Percentiles rank a stretch among this genome's conserved stretches.
These are phyloP conservation scores for Poecilia latipinna DNA, from an alignment of 2,113 vertebrate genomes.

Conservation along the genomic window DNA sequence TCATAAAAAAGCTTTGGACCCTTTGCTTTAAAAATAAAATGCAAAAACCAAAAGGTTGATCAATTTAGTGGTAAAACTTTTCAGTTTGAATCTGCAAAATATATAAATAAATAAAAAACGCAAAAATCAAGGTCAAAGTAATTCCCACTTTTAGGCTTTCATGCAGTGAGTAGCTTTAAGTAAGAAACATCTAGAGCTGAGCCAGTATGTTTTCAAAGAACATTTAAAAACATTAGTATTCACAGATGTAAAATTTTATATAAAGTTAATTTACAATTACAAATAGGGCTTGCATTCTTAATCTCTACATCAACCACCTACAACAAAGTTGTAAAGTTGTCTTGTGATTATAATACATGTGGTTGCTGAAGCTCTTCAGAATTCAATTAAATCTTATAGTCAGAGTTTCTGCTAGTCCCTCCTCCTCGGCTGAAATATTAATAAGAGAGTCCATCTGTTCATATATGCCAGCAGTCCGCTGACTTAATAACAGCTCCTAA, in stretches of 20 bases:
- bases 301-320: background rate
- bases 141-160: no score
- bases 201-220: background rate
- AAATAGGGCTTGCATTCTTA: background rate
- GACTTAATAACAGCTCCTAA: slow-evolving; percentile 71
- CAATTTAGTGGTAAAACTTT: background rate
- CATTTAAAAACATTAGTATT: background rate
- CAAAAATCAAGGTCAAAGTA: no score
- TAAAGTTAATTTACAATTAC: background rate
- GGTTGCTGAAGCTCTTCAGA: slow-evolving; percentile 46
- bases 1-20: background rate
- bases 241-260: background rate
- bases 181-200: background rate
- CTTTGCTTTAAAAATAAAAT: background rate
- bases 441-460: slow-evolving; percentile 72
- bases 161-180: background rate
- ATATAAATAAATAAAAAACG: no score
- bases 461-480: slow-evolving; percentile 50
- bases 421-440: slow-evolving; percentile 67
- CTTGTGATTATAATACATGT: slow-evolving; percentile 19
- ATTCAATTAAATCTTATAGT: slow-evolving; percentile 66
- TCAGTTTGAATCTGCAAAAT: background rate
- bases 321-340: background rate
- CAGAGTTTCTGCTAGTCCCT: slow-evolving; percentile 53
- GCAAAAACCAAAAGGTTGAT: background rate